Conservation (phyloP, 2,888 invertebrate genomes). For the Oscheius onirici region DNA sequence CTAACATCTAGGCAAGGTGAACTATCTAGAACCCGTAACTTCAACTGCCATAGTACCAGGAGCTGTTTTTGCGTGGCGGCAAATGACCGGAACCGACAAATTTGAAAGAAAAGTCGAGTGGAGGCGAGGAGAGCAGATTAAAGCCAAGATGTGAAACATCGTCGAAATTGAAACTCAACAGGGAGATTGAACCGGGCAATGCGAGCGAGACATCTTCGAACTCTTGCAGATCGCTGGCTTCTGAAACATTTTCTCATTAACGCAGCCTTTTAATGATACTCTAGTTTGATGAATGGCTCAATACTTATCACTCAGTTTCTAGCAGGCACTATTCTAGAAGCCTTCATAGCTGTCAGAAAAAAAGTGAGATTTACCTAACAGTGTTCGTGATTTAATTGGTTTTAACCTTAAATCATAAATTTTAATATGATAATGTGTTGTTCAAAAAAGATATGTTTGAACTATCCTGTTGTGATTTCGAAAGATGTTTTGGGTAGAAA, state of each 20-base stretch:
- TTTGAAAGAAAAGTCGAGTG: constrained; percentile 18
- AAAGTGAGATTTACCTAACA: too few species aligned
- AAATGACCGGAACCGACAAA: constrained; percentile 24
- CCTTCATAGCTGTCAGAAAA: too few species aligned
- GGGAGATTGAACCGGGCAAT: constrained; percentile 21
- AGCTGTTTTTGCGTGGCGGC: constrained; percentile 3
- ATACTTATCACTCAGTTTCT: not conserved
- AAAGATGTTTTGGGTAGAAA: too few species aligned
- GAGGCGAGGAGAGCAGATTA: constrained; percentile 30
- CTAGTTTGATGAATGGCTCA: not conserved
- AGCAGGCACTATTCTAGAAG: too few species aligned
- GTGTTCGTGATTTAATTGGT: too few species aligned
- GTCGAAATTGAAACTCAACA: constrained; percentile 21
- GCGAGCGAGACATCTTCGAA: not conserved
- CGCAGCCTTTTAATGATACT: not conserved
- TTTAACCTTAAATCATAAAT: too few species aligned
- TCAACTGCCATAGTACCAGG: constrained; percentile 26
- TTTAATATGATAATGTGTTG: too few species aligned
- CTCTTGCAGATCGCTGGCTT: constrained; percentile 12
- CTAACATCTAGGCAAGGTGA: not conserved
- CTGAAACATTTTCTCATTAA: not conserved
- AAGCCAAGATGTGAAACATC: constrained; percentile 31
- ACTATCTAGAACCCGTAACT: constrained; percentile 3
- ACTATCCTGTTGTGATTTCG: too few species aligned
- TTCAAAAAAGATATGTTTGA: too few species aligned